These are phyloP conservation scores for Corydoras maculifer DNA, from an alignment of 2,113 vertebrate genomes.

Conservation along the genomic window DNA sequence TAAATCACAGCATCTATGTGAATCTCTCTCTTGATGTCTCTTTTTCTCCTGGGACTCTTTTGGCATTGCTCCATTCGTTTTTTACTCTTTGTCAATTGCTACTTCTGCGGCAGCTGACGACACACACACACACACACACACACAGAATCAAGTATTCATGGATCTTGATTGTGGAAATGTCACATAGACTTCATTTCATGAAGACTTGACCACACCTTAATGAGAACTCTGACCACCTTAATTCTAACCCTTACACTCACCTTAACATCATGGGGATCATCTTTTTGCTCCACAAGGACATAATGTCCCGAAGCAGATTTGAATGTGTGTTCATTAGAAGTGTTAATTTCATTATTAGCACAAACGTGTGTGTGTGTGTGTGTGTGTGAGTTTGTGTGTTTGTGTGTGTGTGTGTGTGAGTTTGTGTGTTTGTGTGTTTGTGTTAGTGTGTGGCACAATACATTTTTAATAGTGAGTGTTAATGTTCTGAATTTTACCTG, in stretches of 20 bases:
- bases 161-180: too few species aligned
- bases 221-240: too few species aligned
- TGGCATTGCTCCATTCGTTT: conserved; percentile 69
- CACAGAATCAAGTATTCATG: background rate
- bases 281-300: too few species aligned
- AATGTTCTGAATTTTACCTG: too few species aligned
- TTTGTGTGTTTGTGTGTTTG: background rate
- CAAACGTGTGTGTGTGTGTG: conserved; percentile 31
- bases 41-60: conserved; percentile 64
- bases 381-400: too few species aligned
- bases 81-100: conserved; percentile 59
- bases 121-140: conserved; percentile 20
- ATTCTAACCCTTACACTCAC: too few species aligned
- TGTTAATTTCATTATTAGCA: too few species aligned
- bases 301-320: background rate
- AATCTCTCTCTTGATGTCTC: conserved; percentile 51
- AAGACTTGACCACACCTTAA: too few species aligned
- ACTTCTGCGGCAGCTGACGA: conserved; percentile 62
- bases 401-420: conserved; percentile 30
- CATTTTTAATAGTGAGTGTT: too few species aligned
- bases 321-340: background rate
- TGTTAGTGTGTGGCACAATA: conserved; percentile 11
- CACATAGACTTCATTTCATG: too few species aligned
- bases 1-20: conserved; percentile 45
- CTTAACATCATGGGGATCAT: too few species aligned